phyloP scores from a whole-genome alignment of 2,113 vertebrate genomes.

The Sialia sialis region DNA sequence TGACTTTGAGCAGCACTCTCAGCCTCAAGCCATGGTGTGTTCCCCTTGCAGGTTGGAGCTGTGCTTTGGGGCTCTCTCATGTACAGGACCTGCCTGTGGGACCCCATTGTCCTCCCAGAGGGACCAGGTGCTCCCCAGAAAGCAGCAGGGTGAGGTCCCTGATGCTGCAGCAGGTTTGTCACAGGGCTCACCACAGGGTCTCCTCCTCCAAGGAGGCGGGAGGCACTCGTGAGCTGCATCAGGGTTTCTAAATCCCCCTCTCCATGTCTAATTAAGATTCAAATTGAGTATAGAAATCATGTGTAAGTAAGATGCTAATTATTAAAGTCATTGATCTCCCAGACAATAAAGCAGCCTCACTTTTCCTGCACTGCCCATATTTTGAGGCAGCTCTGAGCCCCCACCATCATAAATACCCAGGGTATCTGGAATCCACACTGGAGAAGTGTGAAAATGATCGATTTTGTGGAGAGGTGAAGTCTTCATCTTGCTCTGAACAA shows the following conservation, averaged over 20 bases:
- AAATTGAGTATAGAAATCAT: slow-evolving; percentile 45
- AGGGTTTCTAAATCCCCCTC: background rate
- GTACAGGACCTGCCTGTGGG: background rate
- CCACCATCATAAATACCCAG: rapidly evolving
- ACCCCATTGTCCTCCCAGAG: rapidly evolving
- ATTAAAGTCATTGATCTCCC: slow-evolving; percentile 56
- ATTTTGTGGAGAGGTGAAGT: background rate
- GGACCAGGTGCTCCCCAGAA: background rate
- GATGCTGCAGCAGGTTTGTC: background rate
- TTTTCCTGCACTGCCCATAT: background rate
- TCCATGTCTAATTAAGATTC: slow-evolving; percentile 55
- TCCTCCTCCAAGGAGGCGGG: background rate
- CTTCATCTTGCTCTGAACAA: background rate
- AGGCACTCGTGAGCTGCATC: background rate
- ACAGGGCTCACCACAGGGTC: background rate
- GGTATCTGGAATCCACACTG: background rate
- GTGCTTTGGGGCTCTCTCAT: background rate
- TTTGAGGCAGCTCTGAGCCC: background rate
- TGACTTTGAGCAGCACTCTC: background rate
- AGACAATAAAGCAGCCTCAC: slow-evolving; percentile 12
- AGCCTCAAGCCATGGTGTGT: rapidly evolving
- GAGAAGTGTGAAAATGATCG: background rate
- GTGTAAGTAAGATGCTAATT: slow-evolving; percentile 65
- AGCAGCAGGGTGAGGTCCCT: background rate
- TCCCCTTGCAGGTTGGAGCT: background rate